Evolutionary conservation across 1,140 invertebrate species (phyloP), one percentile per base, ranked within the genome.

Genomic region (Ips typographus): DNA sequence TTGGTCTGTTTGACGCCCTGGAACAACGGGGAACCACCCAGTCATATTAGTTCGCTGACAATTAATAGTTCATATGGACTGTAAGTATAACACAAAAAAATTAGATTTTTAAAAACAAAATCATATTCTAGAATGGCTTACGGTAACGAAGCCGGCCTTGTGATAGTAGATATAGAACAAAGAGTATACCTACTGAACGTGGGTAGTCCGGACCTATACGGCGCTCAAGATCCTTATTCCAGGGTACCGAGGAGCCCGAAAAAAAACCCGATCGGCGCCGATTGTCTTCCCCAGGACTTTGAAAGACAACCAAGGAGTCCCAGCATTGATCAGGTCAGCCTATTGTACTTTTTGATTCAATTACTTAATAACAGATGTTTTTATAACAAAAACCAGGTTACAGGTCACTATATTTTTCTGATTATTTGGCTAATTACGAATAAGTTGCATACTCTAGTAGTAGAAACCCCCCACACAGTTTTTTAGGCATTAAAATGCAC

Each of bases 41-140:
- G 92, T 73, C 88, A 89, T 77, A 93, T 98, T 63, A 91, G 94
- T 65, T 90, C 94, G 68, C 87, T 99, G 75, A 91, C 91, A 75
- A 86, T 99, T 78, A 98, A 98, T 82, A 97, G 96, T 73, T 94
- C 93, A 40, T 98, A 96, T 84, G 95, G 95, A 80, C 85, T 99
- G 95, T 98, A 85, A 94, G 94, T 92, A 68, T 36, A 55, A 22
- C 53, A 2, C 53, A 3, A 60, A 60, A 40, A 42, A 40, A 1
- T 7, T 1, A 60, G 38, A 40, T 67, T 39, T 53, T 39, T 43
- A 36, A 64, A 61, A 40, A 38, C 36, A 8, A 63, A 57, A 57
- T 38, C 40, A 74, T 2, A 8, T 80, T 83, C 47, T 83, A 98
- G 96, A 78, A 87, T 99, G 88, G 93, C 95, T 72, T 98, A 98